These are phyloP conservation scores for Haemorhous mexicanus DNA, from an alignment of 2,113 vertebrate species.

Conservation along the genomic window DNA sequence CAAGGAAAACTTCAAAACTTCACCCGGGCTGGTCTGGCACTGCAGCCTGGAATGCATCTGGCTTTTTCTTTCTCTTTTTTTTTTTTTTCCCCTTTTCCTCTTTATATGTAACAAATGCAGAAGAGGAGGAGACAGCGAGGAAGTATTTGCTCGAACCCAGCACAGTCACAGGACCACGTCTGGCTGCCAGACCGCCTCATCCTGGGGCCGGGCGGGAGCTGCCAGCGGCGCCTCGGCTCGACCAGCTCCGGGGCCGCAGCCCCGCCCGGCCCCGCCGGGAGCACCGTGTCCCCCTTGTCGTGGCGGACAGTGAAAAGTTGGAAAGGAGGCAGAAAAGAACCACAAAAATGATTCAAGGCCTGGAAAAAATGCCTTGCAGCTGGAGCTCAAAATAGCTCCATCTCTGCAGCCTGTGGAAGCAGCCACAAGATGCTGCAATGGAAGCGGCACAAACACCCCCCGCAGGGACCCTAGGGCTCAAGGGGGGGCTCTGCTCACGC, in stretches of 20 bases:
- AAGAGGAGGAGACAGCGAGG: constrained; percentile 54
- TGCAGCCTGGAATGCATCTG: constrained; percentile 13
- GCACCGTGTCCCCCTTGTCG: background rate
- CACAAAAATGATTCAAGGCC: constrained; percentile 64
- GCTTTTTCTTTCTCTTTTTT: background rate
- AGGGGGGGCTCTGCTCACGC: background rate
- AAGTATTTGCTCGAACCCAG: background rate
- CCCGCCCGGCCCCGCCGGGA: background rate
- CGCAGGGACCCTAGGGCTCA: accelerated
- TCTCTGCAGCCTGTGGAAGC: background rate
- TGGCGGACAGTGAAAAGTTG: background rate
- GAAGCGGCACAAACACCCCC: accelerated
- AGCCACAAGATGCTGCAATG: background rate
- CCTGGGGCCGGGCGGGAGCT: background rate
- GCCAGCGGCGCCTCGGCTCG: background rate
- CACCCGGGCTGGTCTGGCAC: background rate
- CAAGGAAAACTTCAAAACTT: background rate
- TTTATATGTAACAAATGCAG: constrained; percentile 55
- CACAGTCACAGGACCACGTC: constrained; percentile 36
- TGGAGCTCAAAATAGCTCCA: constrained; percentile 46
- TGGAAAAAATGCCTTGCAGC: constrained; percentile 61
- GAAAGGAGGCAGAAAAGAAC: constrained; percentile 53
- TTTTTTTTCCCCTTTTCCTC: background rate
- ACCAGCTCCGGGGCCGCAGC: accelerated
- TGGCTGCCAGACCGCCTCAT: constrained; percentile 43